These are phyloP conservation scores for Coenobita brevimanus DNA, from an alignment of 1,140 invertebrate genomes.

Conservation along the genomic window DNA sequence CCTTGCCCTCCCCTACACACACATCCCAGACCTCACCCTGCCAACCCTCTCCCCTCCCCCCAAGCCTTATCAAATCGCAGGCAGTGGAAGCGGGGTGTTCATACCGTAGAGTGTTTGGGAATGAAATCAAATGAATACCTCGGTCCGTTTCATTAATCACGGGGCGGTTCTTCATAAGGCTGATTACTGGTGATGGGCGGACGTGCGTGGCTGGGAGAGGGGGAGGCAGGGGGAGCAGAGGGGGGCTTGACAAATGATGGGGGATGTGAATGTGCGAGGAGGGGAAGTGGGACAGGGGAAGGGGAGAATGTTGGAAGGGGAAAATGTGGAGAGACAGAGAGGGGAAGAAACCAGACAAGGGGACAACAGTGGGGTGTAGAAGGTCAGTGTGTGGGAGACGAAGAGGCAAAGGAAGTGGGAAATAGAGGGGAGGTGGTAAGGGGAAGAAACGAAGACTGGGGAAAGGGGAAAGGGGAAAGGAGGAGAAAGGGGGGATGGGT, in stretches of 20 bases:
- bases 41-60: neutral
- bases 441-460: too few species aligned
- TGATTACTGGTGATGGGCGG: slow-evolving; percentile 40
- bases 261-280: too few species aligned
- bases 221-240: neutral
- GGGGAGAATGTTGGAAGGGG: neutral
- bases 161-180: slow-evolving; percentile 55
- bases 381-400: too few species aligned
- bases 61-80: neutral
- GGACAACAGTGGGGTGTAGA: too few species aligned
- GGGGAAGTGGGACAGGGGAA: neutral
- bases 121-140: slow-evolving; percentile 63
- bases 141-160: slow-evolving; percentile 61
- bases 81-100: slow-evolving; percentile 7
- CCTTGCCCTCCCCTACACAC: neutral
- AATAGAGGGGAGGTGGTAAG: too few species aligned
- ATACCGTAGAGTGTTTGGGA: slow-evolving; percentile 58
- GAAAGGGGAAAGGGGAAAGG: too few species aligned
- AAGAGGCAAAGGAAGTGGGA: too few species aligned
- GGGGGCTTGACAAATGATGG: too few species aligned
- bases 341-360: too few species aligned
- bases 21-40: neutral
- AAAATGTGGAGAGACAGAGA: too few species aligned
- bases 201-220: neutral
- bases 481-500: too few species aligned